These are phyloP conservation scores for Synaphobranchus kaupii DNA, from an alignment of 2,797 vertebrate species.

Conservation along the genomic window DNA sequence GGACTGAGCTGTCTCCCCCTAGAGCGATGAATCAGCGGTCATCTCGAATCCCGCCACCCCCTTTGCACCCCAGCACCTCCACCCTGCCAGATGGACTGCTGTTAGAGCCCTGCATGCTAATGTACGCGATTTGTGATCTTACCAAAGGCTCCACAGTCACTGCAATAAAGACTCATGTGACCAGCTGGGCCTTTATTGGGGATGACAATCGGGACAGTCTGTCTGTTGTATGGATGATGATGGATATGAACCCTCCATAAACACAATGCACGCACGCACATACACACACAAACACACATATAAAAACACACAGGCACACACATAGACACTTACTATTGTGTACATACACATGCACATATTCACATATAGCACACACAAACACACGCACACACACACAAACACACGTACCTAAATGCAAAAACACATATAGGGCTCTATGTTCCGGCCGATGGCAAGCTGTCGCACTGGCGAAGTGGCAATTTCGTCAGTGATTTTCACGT, in stretches of 20 bases:
- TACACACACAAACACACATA: not conserved
- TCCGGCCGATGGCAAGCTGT: too few relatives aligned
- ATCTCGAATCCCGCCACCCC: not conserved
- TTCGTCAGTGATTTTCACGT: too few relatives aligned
- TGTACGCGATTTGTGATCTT: not conserved
- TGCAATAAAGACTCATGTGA: not conserved
- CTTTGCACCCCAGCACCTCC: not conserved
- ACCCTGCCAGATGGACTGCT: not conserved
- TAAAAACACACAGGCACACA: not conserved
- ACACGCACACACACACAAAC: not conserved
- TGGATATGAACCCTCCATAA: too few relatives aligned
- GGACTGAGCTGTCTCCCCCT: not conserved
- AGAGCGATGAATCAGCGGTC: not conserved
- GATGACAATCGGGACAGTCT: not conserved
- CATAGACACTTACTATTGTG: not conserved
- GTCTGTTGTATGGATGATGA: not conserved
- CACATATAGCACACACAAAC: not conserved
- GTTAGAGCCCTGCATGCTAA: not conserved
- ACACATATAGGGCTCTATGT: not conserved
- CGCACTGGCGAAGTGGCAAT: too few relatives aligned
- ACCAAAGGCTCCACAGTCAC: too few relatives aligned
- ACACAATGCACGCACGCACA: not conserved
- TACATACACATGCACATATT: not conserved
- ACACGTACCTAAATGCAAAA: not conserved
- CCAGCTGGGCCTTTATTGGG: not conserved